Evolutionary conservation across 2,797 vertebrate species (phyloP).

Genomic region (Melanitta fusca): DNA sequence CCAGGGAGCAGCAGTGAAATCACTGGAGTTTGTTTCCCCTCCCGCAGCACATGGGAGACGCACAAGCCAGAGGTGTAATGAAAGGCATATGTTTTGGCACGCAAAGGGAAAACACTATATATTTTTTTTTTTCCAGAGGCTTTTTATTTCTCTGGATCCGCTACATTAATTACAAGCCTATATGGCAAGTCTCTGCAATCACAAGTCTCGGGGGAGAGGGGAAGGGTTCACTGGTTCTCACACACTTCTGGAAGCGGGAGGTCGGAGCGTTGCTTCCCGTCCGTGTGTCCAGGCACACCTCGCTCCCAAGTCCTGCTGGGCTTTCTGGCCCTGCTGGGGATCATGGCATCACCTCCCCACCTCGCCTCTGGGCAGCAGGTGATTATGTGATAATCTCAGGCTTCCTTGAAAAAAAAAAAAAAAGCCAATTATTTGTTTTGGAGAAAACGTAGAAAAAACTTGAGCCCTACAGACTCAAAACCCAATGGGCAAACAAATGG

Average conservation of each 20-base stretch:
- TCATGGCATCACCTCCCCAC: background rate
- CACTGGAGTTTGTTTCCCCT: background rate
- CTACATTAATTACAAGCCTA: background rate
- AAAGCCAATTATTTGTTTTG: background rate
- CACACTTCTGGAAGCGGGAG: background rate
- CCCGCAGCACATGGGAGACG: background rate
- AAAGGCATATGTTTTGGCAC: background rate
- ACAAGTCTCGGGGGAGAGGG: background rate
- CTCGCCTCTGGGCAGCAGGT: background rate
- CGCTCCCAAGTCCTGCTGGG: background rate
- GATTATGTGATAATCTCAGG: slow-evolving; percentile 14
- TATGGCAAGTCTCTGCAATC: background rate
- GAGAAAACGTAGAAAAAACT: background rate
- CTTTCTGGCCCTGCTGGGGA: background rate
- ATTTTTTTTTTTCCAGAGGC: background rate
- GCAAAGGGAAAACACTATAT: background rate
- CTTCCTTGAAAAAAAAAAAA: background rate
- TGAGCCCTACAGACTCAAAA: background rate
- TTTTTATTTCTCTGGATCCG: background rate
- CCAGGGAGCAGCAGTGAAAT: background rate
- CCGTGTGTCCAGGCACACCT: slow-evolving; percentile 11
- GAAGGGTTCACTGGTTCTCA: background rate
- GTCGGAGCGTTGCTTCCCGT: background rate
- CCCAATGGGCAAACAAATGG: background rate
- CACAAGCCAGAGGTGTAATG: background rate